A percentile compares a stretch with the other conserved stretches of the same genome.
Conservation (phyloP, 1,140 invertebrate genomes). For the Zaprionus kolodkinae region DNA sequence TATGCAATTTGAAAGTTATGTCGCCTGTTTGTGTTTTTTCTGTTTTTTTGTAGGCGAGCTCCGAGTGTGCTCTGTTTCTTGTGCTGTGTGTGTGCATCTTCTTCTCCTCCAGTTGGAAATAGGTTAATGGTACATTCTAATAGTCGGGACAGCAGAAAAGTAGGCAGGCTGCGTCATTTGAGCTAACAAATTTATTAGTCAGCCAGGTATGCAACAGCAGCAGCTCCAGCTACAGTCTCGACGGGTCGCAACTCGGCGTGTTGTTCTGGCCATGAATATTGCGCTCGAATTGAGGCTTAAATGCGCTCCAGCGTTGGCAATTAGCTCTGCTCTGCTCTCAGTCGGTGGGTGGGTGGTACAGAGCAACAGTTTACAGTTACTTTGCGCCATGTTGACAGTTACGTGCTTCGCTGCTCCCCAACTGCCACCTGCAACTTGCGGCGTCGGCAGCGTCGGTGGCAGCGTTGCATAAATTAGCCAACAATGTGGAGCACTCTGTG, state of each 20-base stretch:
- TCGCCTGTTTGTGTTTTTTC: constrained; percentile 39
- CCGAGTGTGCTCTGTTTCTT: not conserved
- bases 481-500: constrained; percentile 64
- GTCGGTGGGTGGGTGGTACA: constrained; percentile 57
- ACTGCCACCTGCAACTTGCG: constrained; percentile 58
- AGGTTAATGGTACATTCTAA: constrained; percentile 80
- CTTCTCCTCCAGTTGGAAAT: constrained; percentile 52
- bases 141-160: constrained; percentile 42
- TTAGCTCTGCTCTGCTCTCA: constrained; percentile 60
- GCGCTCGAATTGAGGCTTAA: constrained; percentile 73
- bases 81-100: constrained; percentile 46
- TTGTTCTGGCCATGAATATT: constrained; percentile 57
- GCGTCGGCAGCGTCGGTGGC: constrained; percentile 58
- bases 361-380: constrained; percentile 73
- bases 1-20: constrained; percentile 52
- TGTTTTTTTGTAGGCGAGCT: constrained; percentile 4
- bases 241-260: constrained; percentile 9
- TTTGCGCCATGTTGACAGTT: constrained; percentile 78
- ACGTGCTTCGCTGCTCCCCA: constrained; percentile 60
- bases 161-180: constrained; percentile 54
- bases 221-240: not conserved
- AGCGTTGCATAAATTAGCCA: constrained; percentile 76
- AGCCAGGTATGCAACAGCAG: constrained; percentile 29
- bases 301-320: constrained; percentile 73
- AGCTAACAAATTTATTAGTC: constrained; percentile 75